Base-by-base conservation (phyloP, 2,888 invertebrate genomes). In the Steinernema carpocapsae region DNA sequence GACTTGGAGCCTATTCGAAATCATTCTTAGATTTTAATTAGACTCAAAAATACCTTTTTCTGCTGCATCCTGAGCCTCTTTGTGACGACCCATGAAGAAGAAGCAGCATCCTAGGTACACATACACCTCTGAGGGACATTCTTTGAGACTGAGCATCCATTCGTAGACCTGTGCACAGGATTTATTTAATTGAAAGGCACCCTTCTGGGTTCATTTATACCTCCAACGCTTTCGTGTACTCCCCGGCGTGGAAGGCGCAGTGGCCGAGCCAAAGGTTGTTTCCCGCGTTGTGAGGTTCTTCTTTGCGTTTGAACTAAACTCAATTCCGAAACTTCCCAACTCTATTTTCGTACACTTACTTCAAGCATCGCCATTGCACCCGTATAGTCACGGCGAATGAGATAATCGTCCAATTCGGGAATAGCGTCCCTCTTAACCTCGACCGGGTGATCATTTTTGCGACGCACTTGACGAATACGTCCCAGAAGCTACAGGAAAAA, bases 241-340 rank as follows among this genome's bases (percentile, higher is more conserved):
- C 95, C 1, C 95, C 97, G 77, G 95, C 90, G 89, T 97, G 97
- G 89, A 97, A 99, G 85, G 93, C 92, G 88, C 96, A 95, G 89
- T 95, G 97, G 0, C 94, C 97, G 77, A 94, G 91, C 97, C 97
- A 97, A 81, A 93, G 90, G 45, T 29, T 45, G 32, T 52, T 76
- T 26, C 48, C 72, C 0, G 46, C 22, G 42, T 72, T 93, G 92
- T 37, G 51, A n/a, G 89, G 84, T 78, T 88, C 89, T 79, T 90
- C 73, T 24, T 75, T 77, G 29, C 76, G 64, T 74, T 79, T 74
- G 48, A 81, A 77, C 74, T 75, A 76, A 75, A 78, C 72, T 45
- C 29, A 26, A 75, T 77, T 81, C 70, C 42, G 76, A 76, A 32
- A 77, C n/a, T 14, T 29, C 19, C 37, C 37, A 37, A 37, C 37